Conservation (phyloP, 2,797 vertebrate genomes). For the Artibeus lituratus region DNA sequence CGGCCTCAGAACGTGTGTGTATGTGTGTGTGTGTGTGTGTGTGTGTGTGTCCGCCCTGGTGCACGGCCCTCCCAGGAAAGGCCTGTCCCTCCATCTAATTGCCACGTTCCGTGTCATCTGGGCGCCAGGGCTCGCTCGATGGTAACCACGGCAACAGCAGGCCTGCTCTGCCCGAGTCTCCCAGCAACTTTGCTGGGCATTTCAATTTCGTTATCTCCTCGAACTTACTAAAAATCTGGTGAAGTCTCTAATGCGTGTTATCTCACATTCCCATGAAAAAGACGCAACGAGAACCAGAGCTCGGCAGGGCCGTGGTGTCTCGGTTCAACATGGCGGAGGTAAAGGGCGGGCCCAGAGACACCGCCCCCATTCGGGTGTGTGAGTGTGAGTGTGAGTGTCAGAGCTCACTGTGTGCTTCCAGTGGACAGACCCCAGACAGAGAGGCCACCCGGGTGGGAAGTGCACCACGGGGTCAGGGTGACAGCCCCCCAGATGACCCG, state of each 20-base stretch:
- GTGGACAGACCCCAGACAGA: neutral
- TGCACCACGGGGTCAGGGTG: rapidly evolving
- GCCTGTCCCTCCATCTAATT: neutral
- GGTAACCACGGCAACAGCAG: no score
- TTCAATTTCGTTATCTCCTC: neutral
- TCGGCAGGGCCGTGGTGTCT: neutral
- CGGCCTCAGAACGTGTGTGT: neutral
- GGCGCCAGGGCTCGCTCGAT: no score
- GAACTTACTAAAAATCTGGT: neutral
- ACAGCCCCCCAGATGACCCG: no score
- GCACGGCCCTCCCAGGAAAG: neutral
- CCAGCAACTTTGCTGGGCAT: neutral
- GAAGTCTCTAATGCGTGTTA: neutral
- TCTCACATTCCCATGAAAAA: neutral
- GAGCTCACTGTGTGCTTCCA: neutral
- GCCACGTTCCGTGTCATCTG: neutral
- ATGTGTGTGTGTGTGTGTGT: rapidly evolving
- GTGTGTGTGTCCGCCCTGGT: no score
- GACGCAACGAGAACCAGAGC: neutral
- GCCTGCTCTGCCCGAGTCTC: neutral
- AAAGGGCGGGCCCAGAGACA: neutral
- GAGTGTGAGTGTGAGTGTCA: neutral
- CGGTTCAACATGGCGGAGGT: neutral
- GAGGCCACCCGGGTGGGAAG: neutral
- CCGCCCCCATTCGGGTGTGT: neutral